Evolutionary conservation across 2,113 vertebrate species (phyloP).

Genomic region (Mellivora capensis): DNA sequence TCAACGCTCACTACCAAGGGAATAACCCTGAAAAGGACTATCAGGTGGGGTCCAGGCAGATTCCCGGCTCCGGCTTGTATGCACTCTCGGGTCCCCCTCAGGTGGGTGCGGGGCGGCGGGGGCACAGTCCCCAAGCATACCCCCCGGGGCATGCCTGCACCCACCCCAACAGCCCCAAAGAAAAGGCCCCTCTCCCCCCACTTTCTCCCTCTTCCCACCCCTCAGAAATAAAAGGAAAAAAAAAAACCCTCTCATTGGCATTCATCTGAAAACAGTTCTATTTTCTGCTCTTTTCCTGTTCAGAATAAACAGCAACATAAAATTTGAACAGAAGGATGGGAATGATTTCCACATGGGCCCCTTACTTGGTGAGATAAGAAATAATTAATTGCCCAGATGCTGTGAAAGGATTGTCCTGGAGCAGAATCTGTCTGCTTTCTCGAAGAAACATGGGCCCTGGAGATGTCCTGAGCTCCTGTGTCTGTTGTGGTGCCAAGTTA

Average conservation of each 20-base stretch:
- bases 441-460: constrained; percentile 32
- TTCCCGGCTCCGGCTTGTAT: neutral
- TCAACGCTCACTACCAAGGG: neutral
- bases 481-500: neutral
- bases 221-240: neutral
- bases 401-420: constrained; percentile 25
- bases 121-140: neutral
- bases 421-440: constrained; percentile 52
- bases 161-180: neutral
- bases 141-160: neutral
- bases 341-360: constrained; percentile 50
- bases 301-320: neutral
- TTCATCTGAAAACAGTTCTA: constrained; percentile 63
- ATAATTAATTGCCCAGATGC: constrained; percentile 49
- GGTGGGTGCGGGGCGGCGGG: neutral
- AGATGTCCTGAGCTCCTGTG: neutral
- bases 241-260: neutral
- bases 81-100: neutral
- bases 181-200: neutral
- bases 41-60: rapidly evolving
- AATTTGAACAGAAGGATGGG: constrained; percentile 45
- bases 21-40: neutral
- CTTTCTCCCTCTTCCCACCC: neutral
- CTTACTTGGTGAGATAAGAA: constrained; percentile 61
- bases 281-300: constrained; percentile 67